A percentile compares a stretch with the other conserved stretches of the same genome.
phyloP scores from a whole-genome alignment of 2,797 vertebrate species.

The Halcyon chelicuti region DNA sequence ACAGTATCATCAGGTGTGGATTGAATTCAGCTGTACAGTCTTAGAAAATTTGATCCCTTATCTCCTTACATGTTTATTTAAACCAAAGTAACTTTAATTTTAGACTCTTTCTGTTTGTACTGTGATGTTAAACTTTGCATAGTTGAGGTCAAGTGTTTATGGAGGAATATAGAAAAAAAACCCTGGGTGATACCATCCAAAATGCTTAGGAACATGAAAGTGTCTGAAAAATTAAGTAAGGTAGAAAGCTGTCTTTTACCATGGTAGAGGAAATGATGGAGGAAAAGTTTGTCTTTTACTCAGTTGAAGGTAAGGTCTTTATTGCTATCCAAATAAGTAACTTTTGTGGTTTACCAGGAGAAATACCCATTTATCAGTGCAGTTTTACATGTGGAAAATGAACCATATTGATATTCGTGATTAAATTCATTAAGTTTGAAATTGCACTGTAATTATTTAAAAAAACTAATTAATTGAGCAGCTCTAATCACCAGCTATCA shows the following conservation, averaged over 20 bases:
- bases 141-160: background rate
- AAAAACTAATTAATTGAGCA: background rate
- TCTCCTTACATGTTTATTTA: background rate
- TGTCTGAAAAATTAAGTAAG: background rate
- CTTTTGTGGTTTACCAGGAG: background rate
- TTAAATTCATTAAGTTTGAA: background rate
- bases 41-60: background rate
- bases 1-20: background rate
- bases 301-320: background rate
- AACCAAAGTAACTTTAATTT: background rate
- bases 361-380: background rate
- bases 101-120: background rate
- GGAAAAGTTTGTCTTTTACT: background rate
- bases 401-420: background rate
- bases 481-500: background rate
- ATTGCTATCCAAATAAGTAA: no score
- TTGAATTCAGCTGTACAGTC: background rate
- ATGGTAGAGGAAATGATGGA: background rate
- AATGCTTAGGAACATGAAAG: background rate
- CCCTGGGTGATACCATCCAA: background rate
- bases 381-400: background rate
- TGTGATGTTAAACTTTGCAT: background rate
- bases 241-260: background rate
- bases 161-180: background rate
- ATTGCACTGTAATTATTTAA: background rate